Percentiles rank a stretch among this genome's conserved stretches.
phyloP scores from a whole-genome alignment of 2,888 invertebrate genomes.

The Himalopsyche anomala region DNA sequence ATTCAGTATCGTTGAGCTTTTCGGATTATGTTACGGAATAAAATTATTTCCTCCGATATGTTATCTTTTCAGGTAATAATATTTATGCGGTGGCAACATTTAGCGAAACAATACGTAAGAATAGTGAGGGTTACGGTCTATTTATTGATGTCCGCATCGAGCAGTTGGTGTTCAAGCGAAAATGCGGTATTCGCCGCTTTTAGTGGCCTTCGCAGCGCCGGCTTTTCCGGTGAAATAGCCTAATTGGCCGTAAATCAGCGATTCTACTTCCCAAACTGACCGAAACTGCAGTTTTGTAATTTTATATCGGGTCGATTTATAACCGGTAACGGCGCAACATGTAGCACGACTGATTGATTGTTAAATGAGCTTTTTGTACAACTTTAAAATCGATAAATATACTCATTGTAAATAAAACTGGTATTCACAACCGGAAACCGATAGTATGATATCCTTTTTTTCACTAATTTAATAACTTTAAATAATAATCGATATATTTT shows the following conservation, averaged over 20 bases:
- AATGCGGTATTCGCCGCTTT: conserved; percentile 32
- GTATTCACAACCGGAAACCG: too few relatives aligned
- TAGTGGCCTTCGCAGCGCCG: conserved; percentile 41
- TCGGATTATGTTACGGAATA: too few relatives aligned
- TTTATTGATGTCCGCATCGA: conserved; percentile 48
- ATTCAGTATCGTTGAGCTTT: too few relatives aligned
- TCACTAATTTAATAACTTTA: too few relatives aligned
- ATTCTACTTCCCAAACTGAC: conserved; percentile 27
- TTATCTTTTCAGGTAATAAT: too few relatives aligned
- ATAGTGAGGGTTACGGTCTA: conserved; percentile 16
- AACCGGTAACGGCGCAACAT: not conserved
- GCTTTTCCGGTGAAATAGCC: conserved; percentile 21
- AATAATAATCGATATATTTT: too few relatives aligned
- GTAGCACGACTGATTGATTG: too few relatives aligned
- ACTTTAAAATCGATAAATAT: too few relatives aligned
- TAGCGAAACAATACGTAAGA: not conserved
- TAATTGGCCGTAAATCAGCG: conserved; percentile 4
- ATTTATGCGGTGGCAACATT: not conserved
- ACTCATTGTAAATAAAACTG: too few relatives aligned
- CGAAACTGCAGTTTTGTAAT: conserved; percentile 8
- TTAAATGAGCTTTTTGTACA: too few relatives aligned
- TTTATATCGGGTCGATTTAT: not conserved
- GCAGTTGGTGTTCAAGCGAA: conserved; percentile 12
- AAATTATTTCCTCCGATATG: too few relatives aligned
- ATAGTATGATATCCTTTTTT: too few relatives aligned